Conservation (phyloP, 37 sponge, comb jelly and placozoan genomes). For the Oopsacas minuta region DNA sequence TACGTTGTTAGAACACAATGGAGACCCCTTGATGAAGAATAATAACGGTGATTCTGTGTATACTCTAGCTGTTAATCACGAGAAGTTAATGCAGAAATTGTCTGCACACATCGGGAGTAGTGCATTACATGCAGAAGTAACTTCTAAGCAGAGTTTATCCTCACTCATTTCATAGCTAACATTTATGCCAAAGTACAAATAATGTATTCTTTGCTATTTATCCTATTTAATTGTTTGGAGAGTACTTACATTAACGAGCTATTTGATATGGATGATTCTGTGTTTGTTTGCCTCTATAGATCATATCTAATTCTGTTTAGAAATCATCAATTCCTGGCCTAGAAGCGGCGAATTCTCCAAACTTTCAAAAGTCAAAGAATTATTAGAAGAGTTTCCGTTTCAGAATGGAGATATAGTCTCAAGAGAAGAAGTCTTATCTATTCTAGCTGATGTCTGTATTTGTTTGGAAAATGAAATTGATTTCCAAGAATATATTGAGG, state of each 20-base stretch:
- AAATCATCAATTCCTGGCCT: neutral
- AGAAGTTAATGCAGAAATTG: neutral
- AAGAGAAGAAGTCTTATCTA: neutral
- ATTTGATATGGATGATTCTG: neutral
- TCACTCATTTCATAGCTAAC: neutral
- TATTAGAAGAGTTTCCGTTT: neutral
- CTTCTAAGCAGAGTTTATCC: neutral
- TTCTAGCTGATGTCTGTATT: neutral
- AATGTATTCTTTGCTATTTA: neutral
- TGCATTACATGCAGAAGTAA: neutral
- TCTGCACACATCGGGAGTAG: neutral
- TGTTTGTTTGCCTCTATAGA: neutral
- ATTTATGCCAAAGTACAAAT: neutral
- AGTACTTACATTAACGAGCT: neutral
- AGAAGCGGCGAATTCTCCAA: neutral
- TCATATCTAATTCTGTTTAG: neutral
- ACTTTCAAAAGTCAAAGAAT: neutral
- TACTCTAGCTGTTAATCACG: neutral
- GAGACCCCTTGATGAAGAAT: neutral
- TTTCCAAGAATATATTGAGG: neutral
- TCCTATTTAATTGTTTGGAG: neutral
- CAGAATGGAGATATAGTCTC: neutral
- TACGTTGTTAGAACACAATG: neutral
- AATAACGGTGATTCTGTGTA: conserved; percentile 8
- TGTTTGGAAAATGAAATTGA: neutral